Evolutionary conservation across 2,888 invertebrate species (phyloP).

Genomic region (Ochropacha duplaris): DNA sequence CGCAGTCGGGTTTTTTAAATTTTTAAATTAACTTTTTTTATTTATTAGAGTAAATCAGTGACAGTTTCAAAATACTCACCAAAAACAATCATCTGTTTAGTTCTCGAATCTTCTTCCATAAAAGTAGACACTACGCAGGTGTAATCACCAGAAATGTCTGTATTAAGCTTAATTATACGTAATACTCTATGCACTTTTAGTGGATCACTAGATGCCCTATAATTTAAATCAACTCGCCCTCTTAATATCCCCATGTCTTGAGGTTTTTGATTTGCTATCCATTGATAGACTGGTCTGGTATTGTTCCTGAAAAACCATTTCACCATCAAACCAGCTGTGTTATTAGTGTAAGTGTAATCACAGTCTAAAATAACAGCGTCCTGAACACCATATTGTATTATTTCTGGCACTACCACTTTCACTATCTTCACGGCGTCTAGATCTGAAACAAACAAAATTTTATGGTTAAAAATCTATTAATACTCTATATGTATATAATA

Average conservation of each 20-base stretch:
- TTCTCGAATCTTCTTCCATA: slow-evolving; percentile 86
- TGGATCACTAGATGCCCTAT: slow-evolving; percentile 85
- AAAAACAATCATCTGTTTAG: slow-evolving; percentile 86
- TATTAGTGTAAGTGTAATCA: slow-evolving; percentile 85
- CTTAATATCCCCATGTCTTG: slow-evolving; percentile 84
- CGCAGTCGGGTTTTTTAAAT: no score
- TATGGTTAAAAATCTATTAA: no score
- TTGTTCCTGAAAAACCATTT: slow-evolving; percentile 90
- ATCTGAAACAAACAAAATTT: slow-evolving; percentile 76
- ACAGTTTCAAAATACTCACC: slow-evolving; percentile 72
- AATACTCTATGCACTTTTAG: slow-evolving; percentile 88
- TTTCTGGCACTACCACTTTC: slow-evolving; percentile 84
- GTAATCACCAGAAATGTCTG: slow-evolving; percentile 88
- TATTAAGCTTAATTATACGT: slow-evolving; percentile 87
- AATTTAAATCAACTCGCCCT: slow-evolving; percentile 84
- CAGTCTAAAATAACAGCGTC: slow-evolving; percentile 88
- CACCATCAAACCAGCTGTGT: slow-evolving; percentile 86
- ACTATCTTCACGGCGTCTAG: slow-evolving; percentile 83
- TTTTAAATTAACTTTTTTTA: no score
- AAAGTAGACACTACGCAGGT: slow-evolving; percentile 89
- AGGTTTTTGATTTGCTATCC: slow-evolving; percentile 87
- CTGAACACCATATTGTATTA: slow-evolving; percentile 84
- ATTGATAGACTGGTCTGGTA: slow-evolving; percentile 88
- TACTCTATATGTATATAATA: no score
- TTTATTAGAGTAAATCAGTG: no score